phyloP scores from a whole-genome alignment of 2,888 invertebrate genomes.

The Eucriotettix oculatus region DNA sequence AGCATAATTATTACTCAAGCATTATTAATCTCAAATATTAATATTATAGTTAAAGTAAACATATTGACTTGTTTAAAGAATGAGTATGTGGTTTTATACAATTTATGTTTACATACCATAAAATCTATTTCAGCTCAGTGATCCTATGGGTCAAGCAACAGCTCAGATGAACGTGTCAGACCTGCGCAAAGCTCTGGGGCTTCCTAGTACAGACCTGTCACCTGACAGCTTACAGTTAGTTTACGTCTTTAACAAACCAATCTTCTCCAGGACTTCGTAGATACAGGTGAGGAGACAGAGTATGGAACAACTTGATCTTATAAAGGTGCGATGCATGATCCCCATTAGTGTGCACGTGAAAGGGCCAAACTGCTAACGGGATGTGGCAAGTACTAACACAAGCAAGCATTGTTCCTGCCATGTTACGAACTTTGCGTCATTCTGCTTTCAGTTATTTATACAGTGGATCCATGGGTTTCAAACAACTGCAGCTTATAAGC shows the following conservation, averaged over 20 bases:
- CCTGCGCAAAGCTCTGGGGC: slow-evolving; percentile 63
- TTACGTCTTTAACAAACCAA: slow-evolving; percentile 12
- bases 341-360: not conserved
- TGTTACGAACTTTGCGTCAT: too few relatives aligned
- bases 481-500: too few relatives aligned
- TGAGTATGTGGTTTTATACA: too few relatives aligned
- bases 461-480: too few relatives aligned
- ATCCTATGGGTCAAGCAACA: slow-evolving; percentile 81
- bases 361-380: not conserved
- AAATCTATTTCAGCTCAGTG: slow-evolving; percentile 43
- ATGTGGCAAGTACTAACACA: not conserved
- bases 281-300: slow-evolving; percentile 68
- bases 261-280: slow-evolving; percentile 19
- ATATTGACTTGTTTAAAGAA: too few relatives aligned
- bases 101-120: too few relatives aligned
- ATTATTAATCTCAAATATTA: too few relatives aligned
- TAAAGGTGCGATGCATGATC: slow-evolving; percentile 5
- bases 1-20: too few relatives aligned
- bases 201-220: slow-evolving; percentile 34
- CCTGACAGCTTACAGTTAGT: slow-evolving; percentile 23
- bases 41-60: too few relatives aligned
- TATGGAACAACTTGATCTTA: slow-evolving; percentile 68
- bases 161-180: slow-evolving; percentile 88
- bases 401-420: too few relatives aligned
- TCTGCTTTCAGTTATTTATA: too few relatives aligned